Evolutionary conservation across 2,888 invertebrate genomes (phyloP).

Genomic region (Metallyticus violacea): DNA sequence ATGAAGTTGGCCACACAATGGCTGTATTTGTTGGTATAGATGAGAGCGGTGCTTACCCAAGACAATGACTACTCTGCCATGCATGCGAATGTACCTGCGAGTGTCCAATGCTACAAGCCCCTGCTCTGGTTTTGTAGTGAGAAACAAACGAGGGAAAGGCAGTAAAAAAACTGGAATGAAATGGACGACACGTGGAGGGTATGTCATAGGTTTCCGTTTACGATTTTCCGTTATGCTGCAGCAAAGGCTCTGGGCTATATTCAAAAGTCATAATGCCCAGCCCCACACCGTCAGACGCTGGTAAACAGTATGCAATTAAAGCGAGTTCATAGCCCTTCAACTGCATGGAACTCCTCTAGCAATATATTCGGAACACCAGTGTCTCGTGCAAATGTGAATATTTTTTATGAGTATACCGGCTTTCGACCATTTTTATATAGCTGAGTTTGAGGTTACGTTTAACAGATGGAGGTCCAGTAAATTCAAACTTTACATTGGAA

Average conservation of each 20-base stretch:
- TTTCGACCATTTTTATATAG: neutral
- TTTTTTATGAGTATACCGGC: neutral
- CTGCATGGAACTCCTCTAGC: neutral
- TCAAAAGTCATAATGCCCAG: neutral
- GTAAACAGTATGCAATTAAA: neutral
- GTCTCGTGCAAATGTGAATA: neutral
- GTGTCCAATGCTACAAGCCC: neutral
- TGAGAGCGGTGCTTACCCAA: neutral
- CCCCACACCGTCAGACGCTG: neutral
- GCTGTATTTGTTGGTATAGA: neutral
- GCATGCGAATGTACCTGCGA: neutral
- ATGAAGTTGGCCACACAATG: neutral
- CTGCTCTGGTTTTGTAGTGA: neutral
- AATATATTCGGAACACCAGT: neutral
- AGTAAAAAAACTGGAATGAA: neutral
- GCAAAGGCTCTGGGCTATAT: neutral
- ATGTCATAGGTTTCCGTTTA: neutral
- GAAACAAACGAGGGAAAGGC: neutral
- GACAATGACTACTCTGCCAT: neutral
- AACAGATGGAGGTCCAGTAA: no score
- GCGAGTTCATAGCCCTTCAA: neutral
- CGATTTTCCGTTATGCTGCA: neutral
- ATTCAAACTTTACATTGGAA: no score
- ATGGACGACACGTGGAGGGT: neutral
- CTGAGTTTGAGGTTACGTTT: neutral